Evolutionary conservation across 2,797 vertebrate genomes (phyloP).

Genomic region (Cirrhinus mrigala): DNA sequence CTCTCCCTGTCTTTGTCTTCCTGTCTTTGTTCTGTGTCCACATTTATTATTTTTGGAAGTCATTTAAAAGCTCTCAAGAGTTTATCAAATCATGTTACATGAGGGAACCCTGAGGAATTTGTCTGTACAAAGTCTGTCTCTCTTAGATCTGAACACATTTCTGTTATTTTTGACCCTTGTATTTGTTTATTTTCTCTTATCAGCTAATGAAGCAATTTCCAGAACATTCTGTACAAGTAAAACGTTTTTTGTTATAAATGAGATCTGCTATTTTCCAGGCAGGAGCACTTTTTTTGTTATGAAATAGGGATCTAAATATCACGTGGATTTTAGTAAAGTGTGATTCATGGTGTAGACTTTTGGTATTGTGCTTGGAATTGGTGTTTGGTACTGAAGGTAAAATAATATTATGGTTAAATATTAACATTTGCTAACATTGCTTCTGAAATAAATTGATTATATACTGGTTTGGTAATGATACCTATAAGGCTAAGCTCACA

Average conservation of each 20-base stretch:
- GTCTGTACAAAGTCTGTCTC: not conserved
- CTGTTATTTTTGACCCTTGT: not conserved
- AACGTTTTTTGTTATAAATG: not conserved
- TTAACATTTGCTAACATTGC: not conserved
- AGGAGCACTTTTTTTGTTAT: not conserved
- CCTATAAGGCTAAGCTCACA: not conserved
- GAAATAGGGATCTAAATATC: not conserved
- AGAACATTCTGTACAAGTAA: not conserved
- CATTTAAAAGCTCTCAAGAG: not conserved
- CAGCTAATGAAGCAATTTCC: not conserved
- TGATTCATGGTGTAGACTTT: not conserved
- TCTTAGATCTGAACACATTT: not conserved
- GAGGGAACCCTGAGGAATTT: not conserved
- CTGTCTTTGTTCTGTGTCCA: not conserved
- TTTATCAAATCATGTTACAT: not conserved
- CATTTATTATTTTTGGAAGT: not conserved
- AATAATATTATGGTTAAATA: not conserved
- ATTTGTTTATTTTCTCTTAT: not conserved
- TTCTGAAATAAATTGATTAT: not conserved
- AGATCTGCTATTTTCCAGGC: not conserved
- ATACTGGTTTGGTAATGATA: not conserved
- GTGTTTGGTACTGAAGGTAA: not conserved
- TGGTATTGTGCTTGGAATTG: not conserved
- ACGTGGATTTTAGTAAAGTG: not conserved
- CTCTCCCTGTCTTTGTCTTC: slow-evolving; percentile 1